Evolutionary conservation across 35 echinoderm and acorn worm species (phyloP).

Genomic region (Antedon bifida): DNA sequence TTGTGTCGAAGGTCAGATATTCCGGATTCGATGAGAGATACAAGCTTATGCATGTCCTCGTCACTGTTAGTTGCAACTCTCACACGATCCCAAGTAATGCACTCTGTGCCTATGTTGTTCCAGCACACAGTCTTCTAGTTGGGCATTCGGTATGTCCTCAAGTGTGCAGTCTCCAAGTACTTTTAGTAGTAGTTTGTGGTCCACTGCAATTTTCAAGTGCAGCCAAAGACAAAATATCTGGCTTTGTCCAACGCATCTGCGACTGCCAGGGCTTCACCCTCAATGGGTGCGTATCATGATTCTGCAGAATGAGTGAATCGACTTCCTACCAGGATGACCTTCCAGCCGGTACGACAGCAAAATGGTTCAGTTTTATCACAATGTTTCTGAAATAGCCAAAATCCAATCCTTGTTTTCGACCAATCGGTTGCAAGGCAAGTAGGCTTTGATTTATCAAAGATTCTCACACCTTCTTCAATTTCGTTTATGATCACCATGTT

Average conservation of each 20-base stretch:
- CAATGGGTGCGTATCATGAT: constrained; percentile 21
- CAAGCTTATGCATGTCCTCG: neutral
- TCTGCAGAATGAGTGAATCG: constrained; percentile 23
- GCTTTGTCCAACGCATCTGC: constrained; percentile 24
- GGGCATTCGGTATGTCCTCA: constrained; percentile 37
- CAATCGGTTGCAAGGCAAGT: constrained; percentile 20
- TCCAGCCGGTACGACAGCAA: constrained; percentile 19
- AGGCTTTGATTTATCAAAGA: constrained; percentile 23
- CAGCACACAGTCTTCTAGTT: neutral
- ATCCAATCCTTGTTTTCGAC: constrained; percentile 23
- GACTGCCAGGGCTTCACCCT: constrained; percentile 28
- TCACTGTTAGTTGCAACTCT: constrained; percentile 17
- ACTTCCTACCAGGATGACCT: constrained; percentile 1
- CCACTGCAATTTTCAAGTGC: constrained; percentile 30
- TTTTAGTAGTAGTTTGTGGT: constrained; percentile 52
- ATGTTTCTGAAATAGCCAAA: constrained; percentile 19
- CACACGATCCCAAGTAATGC: constrained; percentile 15
- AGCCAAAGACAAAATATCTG: constrained; percentile 42
- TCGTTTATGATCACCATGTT: constrained; percentile 12
- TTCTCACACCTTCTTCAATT: constrained; percentile 15
- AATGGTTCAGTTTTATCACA: constrained; percentile 13
- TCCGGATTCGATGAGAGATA: constrained; percentile 10
- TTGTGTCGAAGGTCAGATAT: neutral
- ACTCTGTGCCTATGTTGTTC: neutral
- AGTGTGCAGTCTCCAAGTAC: constrained; percentile 22